Evolutionary conservation across 2,797 vertebrate genomes (phyloP).

Genomic region (Cynodonichthys magdalenae): DNA sequence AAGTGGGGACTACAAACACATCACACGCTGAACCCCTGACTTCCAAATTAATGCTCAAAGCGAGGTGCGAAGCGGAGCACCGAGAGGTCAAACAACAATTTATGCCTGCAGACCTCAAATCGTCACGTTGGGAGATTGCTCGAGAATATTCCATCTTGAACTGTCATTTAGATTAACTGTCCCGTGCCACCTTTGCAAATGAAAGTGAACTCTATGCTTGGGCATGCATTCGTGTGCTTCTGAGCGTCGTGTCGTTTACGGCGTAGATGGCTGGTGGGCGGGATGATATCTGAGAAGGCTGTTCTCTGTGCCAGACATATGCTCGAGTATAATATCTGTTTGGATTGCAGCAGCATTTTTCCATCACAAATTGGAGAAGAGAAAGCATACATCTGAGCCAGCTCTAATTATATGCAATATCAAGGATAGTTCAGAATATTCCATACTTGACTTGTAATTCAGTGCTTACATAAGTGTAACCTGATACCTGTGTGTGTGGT

Average conservation of each 20-base stretch:
- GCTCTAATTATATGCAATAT: slow-evolving; percentile 54
- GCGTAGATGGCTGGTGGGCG: slow-evolving; percentile 29
- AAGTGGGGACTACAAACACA: slow-evolving; percentile 6
- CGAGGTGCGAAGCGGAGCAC: slow-evolving; percentile 5
- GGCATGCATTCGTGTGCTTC: slow-evolving; percentile 1
- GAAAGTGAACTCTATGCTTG: slow-evolving; percentile 23
- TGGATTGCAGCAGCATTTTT: slow-evolving; percentile 40
- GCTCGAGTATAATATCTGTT: slow-evolving; percentile 60
- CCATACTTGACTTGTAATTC: slow-evolving; percentile 62
- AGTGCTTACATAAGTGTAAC: slow-evolving; percentile 53
- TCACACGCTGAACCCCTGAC: slow-evolving; percentile 3
- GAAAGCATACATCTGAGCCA: slow-evolving; percentile 39
- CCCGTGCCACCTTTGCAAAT: slow-evolving; percentile 44
- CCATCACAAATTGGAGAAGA: slow-evolving; percentile 39
- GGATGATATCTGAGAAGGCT: slow-evolving; percentile 26
- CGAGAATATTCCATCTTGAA: slow-evolving; percentile 46
- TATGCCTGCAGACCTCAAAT: slow-evolving; percentile 26
- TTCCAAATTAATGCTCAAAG: slow-evolving; percentile 29
- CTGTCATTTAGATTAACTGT: slow-evolving; percentile 44
- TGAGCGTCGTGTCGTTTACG: slow-evolving; percentile 31
- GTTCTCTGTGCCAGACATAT: slow-evolving; percentile 17
- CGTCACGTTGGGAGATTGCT: slow-evolving; percentile 19
- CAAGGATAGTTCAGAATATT: slow-evolving; percentile 37
- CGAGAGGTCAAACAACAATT: slow-evolving; percentile 43
- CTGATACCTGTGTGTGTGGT: slow-evolving; percentile 26